Evolutionary conservation across 2,888 invertebrate genomes (phyloP), one percentile per base, ranked within the genome.

Genomic region (Gisinianus flammeolus): DNA sequence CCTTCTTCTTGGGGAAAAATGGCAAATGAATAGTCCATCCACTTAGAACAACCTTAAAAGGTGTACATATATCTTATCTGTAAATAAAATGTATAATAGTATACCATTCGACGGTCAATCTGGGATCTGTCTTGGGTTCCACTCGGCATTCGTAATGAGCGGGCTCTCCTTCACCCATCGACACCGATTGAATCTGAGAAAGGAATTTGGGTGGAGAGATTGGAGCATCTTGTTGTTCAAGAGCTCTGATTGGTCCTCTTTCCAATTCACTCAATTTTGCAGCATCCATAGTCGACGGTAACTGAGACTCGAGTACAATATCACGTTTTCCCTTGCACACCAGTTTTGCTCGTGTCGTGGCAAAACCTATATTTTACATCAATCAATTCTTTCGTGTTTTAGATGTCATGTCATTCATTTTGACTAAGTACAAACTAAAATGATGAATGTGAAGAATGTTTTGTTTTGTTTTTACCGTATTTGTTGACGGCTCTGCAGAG

Each of bases 121-220:
- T 67, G 19, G 77, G 28, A 30, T 77, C 98, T 85, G 93, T 94
- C 87, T 95, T 95, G 0, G 98, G 98, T 86, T 97, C 95, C 26
- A 99, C 94, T 81, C 94, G 92, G 86, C 97, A 97, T 88, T 98
- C 97, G 85, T 99, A 98, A 81, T 96, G 93, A 0, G 96, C 92
- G 0, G 94, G 91, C 87, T 98, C 97, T 31, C 95, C 94, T 89
- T 99, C 96, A 85, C 94, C 94, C 1, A 94, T 91, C 2, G 94
- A 93, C 33, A 92, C 91, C 2, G 94, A 94, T 86, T 93, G 90
- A 84, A 96, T 94, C 87, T 95, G 83, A 33, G 81, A 79, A 68
- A 94, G 91, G 86, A 96, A 96, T 86, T 91, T 93, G 2, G 96
- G 96, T 80, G 96, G 94, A 16, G 92, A 91, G 22, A 90, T 89